Evolutionary conservation across 2,797 vertebrate genomes (phyloP).

Genomic region (Anas bahamensis): DNA sequence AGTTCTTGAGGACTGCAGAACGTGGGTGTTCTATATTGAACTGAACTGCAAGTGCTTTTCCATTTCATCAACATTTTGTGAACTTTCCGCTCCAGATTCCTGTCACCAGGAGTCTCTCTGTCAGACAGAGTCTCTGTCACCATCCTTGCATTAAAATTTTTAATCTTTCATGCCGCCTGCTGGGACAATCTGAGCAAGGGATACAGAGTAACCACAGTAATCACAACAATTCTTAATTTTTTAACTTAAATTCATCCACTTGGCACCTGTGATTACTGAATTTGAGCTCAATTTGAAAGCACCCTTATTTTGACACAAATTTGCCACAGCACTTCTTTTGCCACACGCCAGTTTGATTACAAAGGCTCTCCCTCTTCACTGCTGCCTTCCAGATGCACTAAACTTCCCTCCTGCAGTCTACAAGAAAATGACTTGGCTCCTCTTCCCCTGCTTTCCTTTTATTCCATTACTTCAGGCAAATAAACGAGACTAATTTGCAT

Average conservation of each 20-base stretch:
- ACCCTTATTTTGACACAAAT: constrained; percentile 29
- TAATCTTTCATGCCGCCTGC: constrained; percentile 1
- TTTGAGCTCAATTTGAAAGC: constrained; percentile 10
- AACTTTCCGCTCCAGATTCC: neutral
- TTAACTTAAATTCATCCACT: constrained; percentile 20
- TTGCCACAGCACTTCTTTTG: constrained; percentile 10
- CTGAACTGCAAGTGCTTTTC: neutral
- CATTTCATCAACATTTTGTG: neutral
- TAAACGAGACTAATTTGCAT: constrained; percentile 1
- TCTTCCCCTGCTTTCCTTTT: neutral
- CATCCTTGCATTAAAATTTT: neutral
- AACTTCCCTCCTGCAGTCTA: constrained; percentile 27
- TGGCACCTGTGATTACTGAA: constrained; percentile 26
- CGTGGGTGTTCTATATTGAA: neutral
- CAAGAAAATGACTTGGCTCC: constrained; percentile 2
- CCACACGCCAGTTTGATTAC: constrained; percentile 38
- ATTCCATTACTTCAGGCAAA: neutral
- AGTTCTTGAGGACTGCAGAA: neutral
- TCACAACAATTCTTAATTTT: constrained; percentile 22
- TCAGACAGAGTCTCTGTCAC: neutral
- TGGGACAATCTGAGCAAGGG: neutral
- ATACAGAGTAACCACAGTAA: neutral
- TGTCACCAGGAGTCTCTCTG: neutral
- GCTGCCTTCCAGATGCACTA: constrained; percentile 39
- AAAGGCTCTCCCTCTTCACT: neutral